These are phyloP conservation scores for Lysandra bellargus DNA, from an alignment of 2,888 invertebrate species.

Conservation along the genomic window DNA sequence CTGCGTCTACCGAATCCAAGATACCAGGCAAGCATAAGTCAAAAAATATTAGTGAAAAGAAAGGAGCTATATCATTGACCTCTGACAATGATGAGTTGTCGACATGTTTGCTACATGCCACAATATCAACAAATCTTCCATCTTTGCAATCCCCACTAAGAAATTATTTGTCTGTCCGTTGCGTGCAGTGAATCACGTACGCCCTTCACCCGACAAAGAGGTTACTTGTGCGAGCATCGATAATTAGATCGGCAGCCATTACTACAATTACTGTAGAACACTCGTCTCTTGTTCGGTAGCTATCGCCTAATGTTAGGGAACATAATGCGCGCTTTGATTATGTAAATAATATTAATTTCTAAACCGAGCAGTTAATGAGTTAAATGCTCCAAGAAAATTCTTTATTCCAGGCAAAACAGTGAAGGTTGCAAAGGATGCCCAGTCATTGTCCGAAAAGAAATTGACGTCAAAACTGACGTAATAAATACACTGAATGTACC, in stretches of 20 bases:
- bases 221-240: conserved; percentile 4
- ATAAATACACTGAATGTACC: conserved; percentile 36
- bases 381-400: not conserved
- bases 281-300: not conserved
- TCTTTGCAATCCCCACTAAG: conserved; percentile 14
- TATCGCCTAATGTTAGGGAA: not conserved
- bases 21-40: not conserved
- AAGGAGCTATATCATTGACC: not conserved
- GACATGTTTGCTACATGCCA: not conserved
- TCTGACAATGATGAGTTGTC: not conserved
- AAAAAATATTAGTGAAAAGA: not conserved
- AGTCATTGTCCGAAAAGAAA: conserved; percentile 10
- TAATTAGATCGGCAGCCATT: not conserved
- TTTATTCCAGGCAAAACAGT: not conserved
- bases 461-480: conserved; percentile 31
- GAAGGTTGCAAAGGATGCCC: not conserved
- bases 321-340: too few relatives aligned
- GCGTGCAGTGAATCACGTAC: conserved; percentile 38
- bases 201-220: conserved; percentile 36
- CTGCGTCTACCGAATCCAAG: not conserved
- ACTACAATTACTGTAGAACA: not conserved
- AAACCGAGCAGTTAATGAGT: not conserved
- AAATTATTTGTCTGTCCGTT: not conserved
- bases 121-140: not conserved
- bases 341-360: too few relatives aligned